Evolutionary conservation across 2,888 invertebrate genomes (phyloP), one percentile per base, ranked within the genome.

Genomic region (Sinodicranocentrus sp.): DNA sequence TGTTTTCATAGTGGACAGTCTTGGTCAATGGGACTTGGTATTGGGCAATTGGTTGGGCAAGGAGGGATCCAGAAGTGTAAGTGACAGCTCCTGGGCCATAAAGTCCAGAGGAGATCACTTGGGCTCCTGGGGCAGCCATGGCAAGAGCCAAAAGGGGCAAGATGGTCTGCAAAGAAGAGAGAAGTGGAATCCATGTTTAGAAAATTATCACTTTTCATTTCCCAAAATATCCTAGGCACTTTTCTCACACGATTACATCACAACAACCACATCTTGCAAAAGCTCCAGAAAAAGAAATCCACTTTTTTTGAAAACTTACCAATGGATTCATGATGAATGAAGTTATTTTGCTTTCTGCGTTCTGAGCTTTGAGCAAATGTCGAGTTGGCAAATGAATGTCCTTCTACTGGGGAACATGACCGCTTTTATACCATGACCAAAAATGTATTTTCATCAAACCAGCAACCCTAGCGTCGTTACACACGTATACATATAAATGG

Each of bases 1-100:
- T 88, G 72, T 87, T 85, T 65, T 89, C 90, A 85, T 90, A 90
- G 78, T 88, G 89, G 67, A 89, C 86, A 23, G 88, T 85, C 79
- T 87, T 84, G 77, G 85, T 84, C 54, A 88, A 28, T 28, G 87
- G 87, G 67, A 85, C 86, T 68, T 85, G 84, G 80, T 52, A 39
- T n/a, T 17, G 21, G 67, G 23, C 19, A 13, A 68, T 15, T 39
- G 70, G 57, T 26, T 39, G 61, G 63, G 33, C 48, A 52, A 65
- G 59, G 13, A 70, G 33, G 25, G 61, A 33, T 21, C 25, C 25
- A 25, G 57, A 23, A 25, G 57, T 52, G 52, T 52, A 52, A 19
- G 59, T 59, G 25, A 26, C 26, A 33, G 63, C n/a, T 17, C 19
- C 63, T 28, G 63, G 63, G 63, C n/a, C 33, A 63, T 63, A 19